phyloP scores from a whole-genome alignment of 2,797 vertebrate species.

The Vultur gryphus region DNA sequence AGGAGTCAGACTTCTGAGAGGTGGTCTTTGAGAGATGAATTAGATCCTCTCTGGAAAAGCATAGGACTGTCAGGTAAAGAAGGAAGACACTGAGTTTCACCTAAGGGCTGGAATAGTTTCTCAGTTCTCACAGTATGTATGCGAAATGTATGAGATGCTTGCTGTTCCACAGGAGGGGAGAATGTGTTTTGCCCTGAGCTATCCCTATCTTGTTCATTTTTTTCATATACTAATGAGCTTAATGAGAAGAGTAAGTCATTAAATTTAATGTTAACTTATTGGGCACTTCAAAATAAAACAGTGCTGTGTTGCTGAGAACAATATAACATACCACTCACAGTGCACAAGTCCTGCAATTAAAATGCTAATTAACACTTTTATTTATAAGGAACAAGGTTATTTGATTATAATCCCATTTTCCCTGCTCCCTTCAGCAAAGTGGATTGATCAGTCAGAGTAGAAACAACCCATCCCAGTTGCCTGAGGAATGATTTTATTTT shows the following conservation, averaged over 20 bases:
- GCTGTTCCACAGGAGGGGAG: not conserved
- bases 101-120: not conserved
- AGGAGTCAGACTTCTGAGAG: not conserved
- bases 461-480: not conserved
- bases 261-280: not conserved
- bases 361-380: constrained; percentile 51
- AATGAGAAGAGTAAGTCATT: not conserved
- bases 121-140: not conserved
- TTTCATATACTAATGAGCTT: not conserved
- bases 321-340: not conserved
- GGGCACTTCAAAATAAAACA: not conserved
- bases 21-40: not conserved
- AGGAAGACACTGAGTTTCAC: not conserved
- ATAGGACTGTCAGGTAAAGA: not conserved
- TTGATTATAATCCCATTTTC: constrained; percentile 37
- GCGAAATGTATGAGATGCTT: not conserved
- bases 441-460: not conserved
- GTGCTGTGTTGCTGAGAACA: not conserved
- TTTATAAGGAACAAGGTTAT: constrained; percentile 37
- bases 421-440: not conserved
- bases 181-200: not conserved
- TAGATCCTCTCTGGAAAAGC: not conserved
- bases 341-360: constrained; percentile 19
- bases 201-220: not conserved
- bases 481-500: constrained; percentile 20